These are phyloP conservation scores for Cyrtonyx montezumae DNA, from an alignment of 2,113 vertebrate genomes.

Conservation along the genomic window DNA sequence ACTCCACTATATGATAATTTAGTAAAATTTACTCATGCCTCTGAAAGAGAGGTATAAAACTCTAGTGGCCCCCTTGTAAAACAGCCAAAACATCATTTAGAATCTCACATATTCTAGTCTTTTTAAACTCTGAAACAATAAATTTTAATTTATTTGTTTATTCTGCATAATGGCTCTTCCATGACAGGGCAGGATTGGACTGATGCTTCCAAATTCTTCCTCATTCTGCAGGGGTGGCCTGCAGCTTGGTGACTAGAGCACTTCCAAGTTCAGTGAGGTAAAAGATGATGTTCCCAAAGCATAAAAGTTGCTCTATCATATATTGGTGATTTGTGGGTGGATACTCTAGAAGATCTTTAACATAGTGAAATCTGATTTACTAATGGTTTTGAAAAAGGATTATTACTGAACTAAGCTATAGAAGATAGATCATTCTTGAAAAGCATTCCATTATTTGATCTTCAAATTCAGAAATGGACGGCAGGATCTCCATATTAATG, in stretches of 20 bases:
- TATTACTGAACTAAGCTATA: not conserved
- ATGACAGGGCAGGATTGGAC: not conserved
- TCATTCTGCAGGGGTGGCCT: not conserved
- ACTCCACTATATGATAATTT: not conserved
- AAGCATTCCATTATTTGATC: not conserved
- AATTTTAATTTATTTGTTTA: not conserved
- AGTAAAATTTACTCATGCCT: not conserved
- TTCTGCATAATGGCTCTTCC: not conserved
- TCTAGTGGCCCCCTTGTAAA: not conserved
- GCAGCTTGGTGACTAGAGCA: not conserved
- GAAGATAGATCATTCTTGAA: not conserved
- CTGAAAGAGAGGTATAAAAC: not conserved
- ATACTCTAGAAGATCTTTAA: not conserved
- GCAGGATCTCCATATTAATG: not conserved
- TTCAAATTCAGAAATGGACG: not conserved
- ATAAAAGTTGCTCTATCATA: not conserved
- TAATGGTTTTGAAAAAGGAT: not conserved
- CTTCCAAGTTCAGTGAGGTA: not conserved
- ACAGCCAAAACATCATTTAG: not conserved
- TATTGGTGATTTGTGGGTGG: not conserved
- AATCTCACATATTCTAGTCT: not conserved
- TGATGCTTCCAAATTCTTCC: not conserved
- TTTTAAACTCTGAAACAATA: not conserved
- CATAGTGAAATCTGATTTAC: rapidly evolving
- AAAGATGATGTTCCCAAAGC: not conserved